Conservation (phyloP, 2,888 invertebrate genomes). For the Ophion costatus region DNA sequence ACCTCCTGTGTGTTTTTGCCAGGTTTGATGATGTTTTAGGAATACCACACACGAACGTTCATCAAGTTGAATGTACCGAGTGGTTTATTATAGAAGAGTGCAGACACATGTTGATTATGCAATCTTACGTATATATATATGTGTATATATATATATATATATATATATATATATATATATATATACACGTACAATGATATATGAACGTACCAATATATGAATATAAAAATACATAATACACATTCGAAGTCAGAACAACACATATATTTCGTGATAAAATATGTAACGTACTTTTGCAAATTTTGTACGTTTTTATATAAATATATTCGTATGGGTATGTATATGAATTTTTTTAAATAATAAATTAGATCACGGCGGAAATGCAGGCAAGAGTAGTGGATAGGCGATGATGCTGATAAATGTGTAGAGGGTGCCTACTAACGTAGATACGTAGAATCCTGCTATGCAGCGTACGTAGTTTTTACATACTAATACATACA, state of each 20-base stretch:
- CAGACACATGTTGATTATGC: slow-evolving; percentile 64
- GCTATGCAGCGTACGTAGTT: slow-evolving; percentile 57
- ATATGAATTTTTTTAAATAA: background rate
- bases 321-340: slow-evolving; percentile 17
- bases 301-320: slow-evolving; percentile 3
- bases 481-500: slow-evolving; percentile 49
- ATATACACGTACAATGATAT: slow-evolving; percentile 28
- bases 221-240: background rate
- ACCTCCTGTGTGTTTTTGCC: slow-evolving; percentile 41
- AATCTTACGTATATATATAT: slow-evolving; percentile 19
- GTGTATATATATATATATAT: slow-evolving; percentile 20
- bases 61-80: slow-evolving; percentile 45
- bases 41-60: slow-evolving; percentile 44
- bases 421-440: slow-evolving; percentile 70
- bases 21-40: slow-evolving; percentile 40
- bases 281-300: background rate
- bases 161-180: background rate
- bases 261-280: background rate
- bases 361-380: slow-evolving; percentile 45
- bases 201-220: slow-evolving; percentile 11
- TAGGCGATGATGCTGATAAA: slow-evolving; percentile 62
- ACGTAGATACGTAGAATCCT: slow-evolving; percentile 61
- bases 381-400: slow-evolving; percentile 62
- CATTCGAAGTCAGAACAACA: too few relatives aligned
- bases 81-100: slow-evolving; percentile 67